Conservation (phyloP, 2,113 vertebrate genomes). For the Egretta garzetta region DNA sequence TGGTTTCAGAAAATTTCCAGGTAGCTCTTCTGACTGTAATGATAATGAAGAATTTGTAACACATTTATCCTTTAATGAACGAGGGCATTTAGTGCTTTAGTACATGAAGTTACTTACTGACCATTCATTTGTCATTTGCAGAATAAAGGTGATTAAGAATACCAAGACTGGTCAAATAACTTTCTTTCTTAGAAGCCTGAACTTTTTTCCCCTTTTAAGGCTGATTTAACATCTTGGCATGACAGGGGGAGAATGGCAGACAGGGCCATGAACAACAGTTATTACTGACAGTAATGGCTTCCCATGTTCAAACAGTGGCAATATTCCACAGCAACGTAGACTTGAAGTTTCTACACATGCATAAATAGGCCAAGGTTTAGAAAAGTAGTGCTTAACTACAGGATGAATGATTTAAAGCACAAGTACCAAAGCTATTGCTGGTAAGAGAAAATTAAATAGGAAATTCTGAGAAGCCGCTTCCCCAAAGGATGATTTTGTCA, state of each 20-base stretch:
- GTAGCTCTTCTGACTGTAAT: background rate
- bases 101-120: background rate
- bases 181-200: constrained; percentile 23
- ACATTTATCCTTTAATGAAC: constrained; percentile 15
- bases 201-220: background rate
- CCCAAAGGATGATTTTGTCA: background rate
- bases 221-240: background rate
- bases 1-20: background rate
- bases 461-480: background rate
- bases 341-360: background rate
- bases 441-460: background rate
- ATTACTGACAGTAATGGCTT: background rate
- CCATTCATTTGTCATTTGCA: background rate
- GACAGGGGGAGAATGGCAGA: background rate
- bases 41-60: background rate
- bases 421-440: background rate
- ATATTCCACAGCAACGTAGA: background rate
- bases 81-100: background rate
- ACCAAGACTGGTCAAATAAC: constrained; percentile 41
- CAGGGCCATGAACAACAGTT: background rate
- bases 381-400: background rate
- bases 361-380: background rate
- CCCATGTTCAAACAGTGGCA: background rate
- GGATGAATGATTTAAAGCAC: background rate
- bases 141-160: constrained; percentile 67